Evolutionary conservation across 2,113 vertebrate genomes (phyloP), one percentile per base, ranked within the genome.

Genomic region (Petrocephalus zakoni): DNA sequence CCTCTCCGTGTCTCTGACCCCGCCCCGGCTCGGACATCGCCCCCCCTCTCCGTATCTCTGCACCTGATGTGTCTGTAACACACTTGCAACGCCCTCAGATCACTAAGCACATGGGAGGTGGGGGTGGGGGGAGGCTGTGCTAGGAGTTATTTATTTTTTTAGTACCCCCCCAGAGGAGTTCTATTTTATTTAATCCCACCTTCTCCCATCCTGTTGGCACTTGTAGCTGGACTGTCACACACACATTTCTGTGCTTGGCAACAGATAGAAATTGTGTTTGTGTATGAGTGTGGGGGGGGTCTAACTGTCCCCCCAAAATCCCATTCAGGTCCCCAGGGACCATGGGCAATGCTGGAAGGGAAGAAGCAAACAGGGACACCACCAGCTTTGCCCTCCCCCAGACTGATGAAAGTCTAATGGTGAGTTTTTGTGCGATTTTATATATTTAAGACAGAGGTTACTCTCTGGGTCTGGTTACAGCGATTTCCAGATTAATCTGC

Each of bases 331-430:
- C 25, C 49, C n/a, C n/a, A 5, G 22, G n/a, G 84, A 55, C 6
- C n/a, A 52, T 5, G 13, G 42, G 5, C 13, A 9, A 49, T 52
- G 51, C 49, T n/a, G 5, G 51, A 37, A 53, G 15, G 11, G 25
- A 13, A 17, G 51, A 13, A 52, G 37, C n/a, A 37, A 78, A 78
- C 72, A 78, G n/a, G 34, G 9, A 78, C 34, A 17, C 53, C 84
- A 86, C 21, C 87, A 72, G 53, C 64, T 83, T 56, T 46, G 42
- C 42, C 13, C 21, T 34, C 17, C 10, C 56, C 52, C 49, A 52
- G 15, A 61, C n/a, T 68, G 34, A 86, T 87, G 86, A 89, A 89
- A 89, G 11, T 42, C 9, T 25, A 61, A 55, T 56, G 17, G 47
- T 19, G 64, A 22, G 42, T 34, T 47, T 58, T 29, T 58, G 64